Percentiles rank a stretch among this genome's conserved stretches.
These are phyloP conservation scores for Oophaga pumilio DNA, from an alignment of 2,113 vertebrate species.

Conservation along the genomic window DNA sequence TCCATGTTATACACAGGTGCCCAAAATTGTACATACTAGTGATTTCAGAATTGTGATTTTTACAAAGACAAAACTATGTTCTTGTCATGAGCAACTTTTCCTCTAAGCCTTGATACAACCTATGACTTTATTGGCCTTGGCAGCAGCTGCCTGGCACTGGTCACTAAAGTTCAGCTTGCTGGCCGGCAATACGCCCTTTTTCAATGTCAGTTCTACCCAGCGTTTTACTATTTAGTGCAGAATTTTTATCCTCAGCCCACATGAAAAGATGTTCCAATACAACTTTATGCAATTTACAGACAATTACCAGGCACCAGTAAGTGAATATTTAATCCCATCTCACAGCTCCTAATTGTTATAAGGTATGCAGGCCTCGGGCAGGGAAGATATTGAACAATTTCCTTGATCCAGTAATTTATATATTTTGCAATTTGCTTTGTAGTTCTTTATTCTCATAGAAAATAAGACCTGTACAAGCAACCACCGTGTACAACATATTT, in stretches of 20 bases:
- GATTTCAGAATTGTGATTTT: no score
- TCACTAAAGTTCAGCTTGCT: no score
- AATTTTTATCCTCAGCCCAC: neutral
- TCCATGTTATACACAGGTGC: no score
- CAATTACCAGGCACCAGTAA: neutral
- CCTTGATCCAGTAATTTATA: neutral
- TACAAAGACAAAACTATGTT: no score
- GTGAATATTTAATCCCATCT: neutral
- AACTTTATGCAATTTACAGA: neutral
- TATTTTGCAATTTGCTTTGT: neutral
- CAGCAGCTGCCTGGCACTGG: no score
- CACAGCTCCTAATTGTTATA: neutral
- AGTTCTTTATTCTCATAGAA: neutral
- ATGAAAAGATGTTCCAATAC: neutral
- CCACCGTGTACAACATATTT: neutral
- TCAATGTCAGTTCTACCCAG: neutral
- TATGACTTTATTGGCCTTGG: no score
- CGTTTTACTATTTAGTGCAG: neutral
- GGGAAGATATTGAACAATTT: neutral
- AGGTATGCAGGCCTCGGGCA: neutral
- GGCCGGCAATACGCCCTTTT: no score
- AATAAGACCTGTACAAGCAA: neutral
- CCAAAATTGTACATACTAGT: no score
- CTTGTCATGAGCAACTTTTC: no score
- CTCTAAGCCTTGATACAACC: no score